A percentile compares a stretch with the other conserved stretches of the same genome.
Evolutionary conservation across 1,140 invertebrate genomes (phyloP).

Genomic region (Drosophila parvula): DNA sequence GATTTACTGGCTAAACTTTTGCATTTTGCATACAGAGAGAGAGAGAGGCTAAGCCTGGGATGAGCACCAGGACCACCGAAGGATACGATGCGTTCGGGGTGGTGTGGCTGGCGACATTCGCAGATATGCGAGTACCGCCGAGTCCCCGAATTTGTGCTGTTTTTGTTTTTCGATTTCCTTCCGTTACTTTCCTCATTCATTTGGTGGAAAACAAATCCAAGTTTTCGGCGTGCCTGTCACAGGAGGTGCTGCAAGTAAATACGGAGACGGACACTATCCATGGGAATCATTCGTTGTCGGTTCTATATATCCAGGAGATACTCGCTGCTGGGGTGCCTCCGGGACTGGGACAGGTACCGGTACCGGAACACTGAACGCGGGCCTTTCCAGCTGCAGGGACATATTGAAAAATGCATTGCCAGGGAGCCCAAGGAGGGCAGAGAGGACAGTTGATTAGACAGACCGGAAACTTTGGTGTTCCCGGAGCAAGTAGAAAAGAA

Average conservation of each 20-base stretch:
- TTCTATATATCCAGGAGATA: neutral
- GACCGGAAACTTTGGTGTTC: slow-evolving; percentile 29
- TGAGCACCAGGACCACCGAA: neutral
- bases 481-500: neutral
- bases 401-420: slow-evolving; percentile 57
- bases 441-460: slow-evolving; percentile 64
- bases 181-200: slow-evolving; percentile 26
- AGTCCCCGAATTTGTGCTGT: slow-evolving; percentile 25
- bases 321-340: neutral
- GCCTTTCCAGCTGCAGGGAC: too few relatives aligned
- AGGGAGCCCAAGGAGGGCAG: too few relatives aligned
- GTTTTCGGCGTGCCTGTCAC: slow-evolving; percentile 56
- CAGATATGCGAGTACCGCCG: slow-evolving; percentile 43
- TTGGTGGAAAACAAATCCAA: slow-evolving; percentile 59
- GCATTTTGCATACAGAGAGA: slow-evolving; percentile 73
- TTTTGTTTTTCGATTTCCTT: slow-evolving; percentile 32
- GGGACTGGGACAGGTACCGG: neutral
- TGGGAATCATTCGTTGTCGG: slow-evolving; percentile 16
- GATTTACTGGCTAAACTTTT: slow-evolving; percentile 81
- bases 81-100: too few relatives aligned
- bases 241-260: slow-evolving; percentile 42
- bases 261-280: slow-evolving; percentile 10
- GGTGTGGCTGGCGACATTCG: slow-evolving; percentile 11
- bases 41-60: neutral
- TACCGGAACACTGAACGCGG: too few relatives aligned